Evolutionary conservation across 2,113 vertebrate genomes (phyloP).

Genomic region (Cyanoliseus patagonus): DNA sequence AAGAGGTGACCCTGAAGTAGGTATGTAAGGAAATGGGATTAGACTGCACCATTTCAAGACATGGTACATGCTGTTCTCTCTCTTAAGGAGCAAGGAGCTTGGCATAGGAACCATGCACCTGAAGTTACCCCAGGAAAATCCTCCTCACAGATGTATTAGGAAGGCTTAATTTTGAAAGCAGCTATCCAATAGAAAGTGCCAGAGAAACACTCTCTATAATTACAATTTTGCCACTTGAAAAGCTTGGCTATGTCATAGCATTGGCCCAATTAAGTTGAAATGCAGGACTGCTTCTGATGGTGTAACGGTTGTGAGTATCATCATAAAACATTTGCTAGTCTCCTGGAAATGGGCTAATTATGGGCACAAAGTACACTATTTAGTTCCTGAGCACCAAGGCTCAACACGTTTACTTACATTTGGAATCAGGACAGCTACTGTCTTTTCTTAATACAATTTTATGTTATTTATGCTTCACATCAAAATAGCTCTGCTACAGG

Average conservation of each 20-base stretch:
- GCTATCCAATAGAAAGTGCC: neutral
- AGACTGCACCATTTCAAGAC: neutral
- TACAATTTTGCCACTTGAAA: constrained; percentile 4
- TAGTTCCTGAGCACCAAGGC: neutral
- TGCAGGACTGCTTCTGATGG: constrained; percentile 25
- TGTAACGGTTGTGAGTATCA: neutral
- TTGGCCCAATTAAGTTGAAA: constrained; percentile 27
- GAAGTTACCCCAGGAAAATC: neutral
- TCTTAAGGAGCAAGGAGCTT: neutral
- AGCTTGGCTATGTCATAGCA: neutral
- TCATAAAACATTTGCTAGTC: constrained; percentile 8
- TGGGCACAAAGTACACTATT: neutral
- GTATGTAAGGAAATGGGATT: neutral
- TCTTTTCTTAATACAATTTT: neutral
- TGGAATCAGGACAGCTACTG: neutral
- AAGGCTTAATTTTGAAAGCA: constrained; percentile 3
- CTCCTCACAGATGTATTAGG: neutral
- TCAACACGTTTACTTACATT: neutral
- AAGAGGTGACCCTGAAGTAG: accelerated
- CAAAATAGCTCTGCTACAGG: neutral
- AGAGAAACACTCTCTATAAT: neutral
- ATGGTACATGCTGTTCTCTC: neutral
- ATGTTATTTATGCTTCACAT: neutral
- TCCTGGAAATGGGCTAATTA: constrained; percentile 13
- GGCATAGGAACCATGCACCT: accelerated